Percentiles rank a stretch among this genome's conserved stretches.
Conservation (phyloP, 2,113 vertebrate species). For the Columbina picui region DNA sequence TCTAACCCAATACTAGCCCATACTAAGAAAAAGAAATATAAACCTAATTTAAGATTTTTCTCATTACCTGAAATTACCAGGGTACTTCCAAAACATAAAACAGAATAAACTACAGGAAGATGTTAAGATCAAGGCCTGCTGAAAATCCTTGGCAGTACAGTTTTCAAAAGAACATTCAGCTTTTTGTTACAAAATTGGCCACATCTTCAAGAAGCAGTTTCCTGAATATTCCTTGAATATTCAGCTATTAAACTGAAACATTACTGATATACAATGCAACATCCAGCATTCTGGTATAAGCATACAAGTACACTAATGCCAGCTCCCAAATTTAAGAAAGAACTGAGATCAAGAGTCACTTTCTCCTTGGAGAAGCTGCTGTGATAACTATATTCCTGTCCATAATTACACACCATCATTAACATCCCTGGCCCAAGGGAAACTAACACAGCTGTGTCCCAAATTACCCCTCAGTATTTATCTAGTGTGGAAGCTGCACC, state of each 20-base stretch:
- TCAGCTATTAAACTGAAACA: neutral
- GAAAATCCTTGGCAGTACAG: neutral
- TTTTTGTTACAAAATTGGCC: neutral
- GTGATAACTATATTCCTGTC: neutral
- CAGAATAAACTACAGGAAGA: neutral
- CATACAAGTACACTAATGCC: neutral
- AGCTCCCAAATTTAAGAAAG: neutral
- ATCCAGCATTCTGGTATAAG: neutral
- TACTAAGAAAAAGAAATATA: neutral
- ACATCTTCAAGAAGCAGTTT: neutral
- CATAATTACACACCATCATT: neutral
- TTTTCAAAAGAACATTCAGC: neutral
- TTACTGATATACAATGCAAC: neutral
- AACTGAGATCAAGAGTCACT: neutral
- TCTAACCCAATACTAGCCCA: neutral
- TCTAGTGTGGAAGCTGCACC: neutral
- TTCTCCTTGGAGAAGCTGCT: neutral
- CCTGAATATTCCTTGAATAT: neutral
- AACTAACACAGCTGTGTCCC: neutral
- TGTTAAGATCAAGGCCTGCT: neutral
- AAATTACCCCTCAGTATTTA: neutral
- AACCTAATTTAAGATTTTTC: neutral
- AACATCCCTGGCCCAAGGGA: neutral
- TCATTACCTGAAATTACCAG: neutral
- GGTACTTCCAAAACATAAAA: neutral